A percentile compares a stretch with the other conserved stretches of the same genome.
Conservation (phyloP, 2,113 vertebrate genomes). For the Pampusana beccarii region DNA sequence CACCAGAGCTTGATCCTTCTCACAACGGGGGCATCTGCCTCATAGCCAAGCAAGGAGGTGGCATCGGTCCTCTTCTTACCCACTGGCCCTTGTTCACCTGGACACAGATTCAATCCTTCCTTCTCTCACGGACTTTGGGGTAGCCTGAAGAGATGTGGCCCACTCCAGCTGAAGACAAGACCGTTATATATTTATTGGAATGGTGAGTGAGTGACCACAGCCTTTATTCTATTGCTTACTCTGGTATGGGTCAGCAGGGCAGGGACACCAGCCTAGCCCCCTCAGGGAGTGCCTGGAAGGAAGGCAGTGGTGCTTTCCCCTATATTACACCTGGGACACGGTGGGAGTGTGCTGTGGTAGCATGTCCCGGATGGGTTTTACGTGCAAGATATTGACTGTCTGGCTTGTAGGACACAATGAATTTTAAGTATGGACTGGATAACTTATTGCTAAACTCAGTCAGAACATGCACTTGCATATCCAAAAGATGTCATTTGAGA, state of each 20-base stretch:
- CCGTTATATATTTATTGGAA: background rate
- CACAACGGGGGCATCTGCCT: background rate
- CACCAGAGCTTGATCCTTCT: background rate
- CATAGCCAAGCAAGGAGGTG: background rate
- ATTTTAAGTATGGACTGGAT: background rate
- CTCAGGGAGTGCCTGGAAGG: background rate
- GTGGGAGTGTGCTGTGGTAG: background rate
- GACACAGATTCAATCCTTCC: background rate
- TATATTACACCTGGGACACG: accelerated
- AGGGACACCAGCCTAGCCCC: background rate
- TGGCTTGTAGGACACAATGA: background rate
- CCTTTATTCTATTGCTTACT: background rate
- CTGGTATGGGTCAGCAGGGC: background rate
- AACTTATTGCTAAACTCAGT: background rate
- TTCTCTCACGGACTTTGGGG: background rate
- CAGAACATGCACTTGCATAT: background rate
- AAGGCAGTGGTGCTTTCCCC: background rate
- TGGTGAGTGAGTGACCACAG: background rate
- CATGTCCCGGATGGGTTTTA: background rate
- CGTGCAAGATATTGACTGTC: background rate
- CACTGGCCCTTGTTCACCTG: background rate
- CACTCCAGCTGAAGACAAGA: background rate
- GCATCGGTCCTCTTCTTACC: background rate
- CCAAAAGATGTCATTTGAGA: background rate
- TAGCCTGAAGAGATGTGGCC: background rate